Evolutionary conservation across 2,113 vertebrate genomes (phyloP).

Genomic region (Hemicordylus capensis): DNA sequence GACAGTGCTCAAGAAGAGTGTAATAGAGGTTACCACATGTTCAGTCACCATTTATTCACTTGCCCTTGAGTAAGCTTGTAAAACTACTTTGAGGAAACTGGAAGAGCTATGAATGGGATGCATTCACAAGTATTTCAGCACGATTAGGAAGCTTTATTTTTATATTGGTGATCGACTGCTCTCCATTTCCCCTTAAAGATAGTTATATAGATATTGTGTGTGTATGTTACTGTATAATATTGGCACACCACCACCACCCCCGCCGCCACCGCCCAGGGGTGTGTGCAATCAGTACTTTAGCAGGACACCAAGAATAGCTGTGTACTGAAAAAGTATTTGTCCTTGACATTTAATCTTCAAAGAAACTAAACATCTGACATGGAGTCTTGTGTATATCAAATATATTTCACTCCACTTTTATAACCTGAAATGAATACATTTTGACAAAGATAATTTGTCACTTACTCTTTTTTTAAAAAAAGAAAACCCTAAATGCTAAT

Average conservation of each 20-base stretch:
- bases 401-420: not conserved
- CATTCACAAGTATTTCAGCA: not conserved
- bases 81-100: not conserved
- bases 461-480: not conserved
- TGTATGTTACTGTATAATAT: not conserved
- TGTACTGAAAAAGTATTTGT: not conserved
- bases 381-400: not conserved
- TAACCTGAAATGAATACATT: not conserved
- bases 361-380: not conserved
- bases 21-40: not conserved
- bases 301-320: not conserved
- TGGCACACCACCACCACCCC: too few species aligned
- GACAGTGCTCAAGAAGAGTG: not conserved
- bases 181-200: not conserved
- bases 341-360: not conserved
- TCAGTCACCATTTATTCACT: not conserved
- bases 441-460: not conserved
- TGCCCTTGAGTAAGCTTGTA: not conserved
- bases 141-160: not conserved
- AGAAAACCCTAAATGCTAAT: not conserved
- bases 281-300: not conserved
- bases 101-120: not conserved
- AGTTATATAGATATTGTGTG: not conserved
- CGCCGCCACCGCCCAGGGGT: not conserved
- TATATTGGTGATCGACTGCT: not conserved